phyloP scores from a whole-genome alignment of 2,888 invertebrate species.

The Dolichomitus sp. region DNA sequence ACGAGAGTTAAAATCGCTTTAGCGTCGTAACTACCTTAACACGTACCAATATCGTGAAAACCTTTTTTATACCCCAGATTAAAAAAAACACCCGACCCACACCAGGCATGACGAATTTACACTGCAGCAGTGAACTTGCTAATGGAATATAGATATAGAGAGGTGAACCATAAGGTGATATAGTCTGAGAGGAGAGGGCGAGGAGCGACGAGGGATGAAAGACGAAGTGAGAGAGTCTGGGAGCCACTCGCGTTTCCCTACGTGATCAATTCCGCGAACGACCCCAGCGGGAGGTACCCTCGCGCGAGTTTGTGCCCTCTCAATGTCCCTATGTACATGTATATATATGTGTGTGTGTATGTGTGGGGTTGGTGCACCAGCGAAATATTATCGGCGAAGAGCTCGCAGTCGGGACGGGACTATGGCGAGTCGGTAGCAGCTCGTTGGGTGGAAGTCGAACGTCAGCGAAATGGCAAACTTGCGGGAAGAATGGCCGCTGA shows the following conservation, averaged over 20 bases:
- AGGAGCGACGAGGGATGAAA: slow-evolving; percentile 29
- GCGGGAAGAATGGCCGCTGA: slow-evolving; percentile 69
- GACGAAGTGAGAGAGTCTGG: slow-evolving; percentile 47
- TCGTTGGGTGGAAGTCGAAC: slow-evolving; percentile 64
- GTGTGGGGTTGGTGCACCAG: slow-evolving; percentile 39
- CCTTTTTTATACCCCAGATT: background rate
- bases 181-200: slow-evolving; percentile 6
- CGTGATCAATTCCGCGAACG: slow-evolving; percentile 70
- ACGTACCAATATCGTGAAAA: background rate
- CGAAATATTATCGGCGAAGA: slow-evolving; percentile 69
- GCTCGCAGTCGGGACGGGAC: slow-evolving; percentile 39
- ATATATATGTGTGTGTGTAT: slow-evolving; percentile 8
- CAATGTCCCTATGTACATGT: slow-evolving; percentile 20
- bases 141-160: slow-evolving; percentile 34
- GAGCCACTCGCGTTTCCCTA: slow-evolving; percentile 58
- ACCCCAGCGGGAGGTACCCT: slow-evolving; percentile 66
- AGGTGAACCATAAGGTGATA: slow-evolving; percentile 2
- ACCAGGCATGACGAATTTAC: slow-evolving; percentile 1
- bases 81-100: background rate
- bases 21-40: background rate
- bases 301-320: slow-evolving; percentile 62
- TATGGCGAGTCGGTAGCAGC: slow-evolving; percentile 7
- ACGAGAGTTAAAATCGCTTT: no score
- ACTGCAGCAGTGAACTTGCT: background rate
- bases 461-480: slow-evolving; percentile 73